These are phyloP conservation scores for Aeoliscus strigatus DNA, from an alignment of 2,797 vertebrate species.

Conservation along the genomic window DNA sequence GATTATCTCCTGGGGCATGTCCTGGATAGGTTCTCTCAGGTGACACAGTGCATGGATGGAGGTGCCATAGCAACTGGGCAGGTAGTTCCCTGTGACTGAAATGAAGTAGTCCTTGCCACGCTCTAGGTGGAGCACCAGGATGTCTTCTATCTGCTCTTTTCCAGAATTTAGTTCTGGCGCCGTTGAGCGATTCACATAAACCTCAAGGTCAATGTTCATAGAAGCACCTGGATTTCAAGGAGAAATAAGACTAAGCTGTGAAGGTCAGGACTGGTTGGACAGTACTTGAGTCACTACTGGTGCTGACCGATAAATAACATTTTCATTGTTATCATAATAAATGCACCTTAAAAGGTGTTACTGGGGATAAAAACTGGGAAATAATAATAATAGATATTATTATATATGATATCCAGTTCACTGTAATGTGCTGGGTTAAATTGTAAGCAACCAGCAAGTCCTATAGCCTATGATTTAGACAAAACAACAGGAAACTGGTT, in stretches of 20 bases:
- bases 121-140: slow-evolving; percentile 89
- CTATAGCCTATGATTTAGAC: no score
- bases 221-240: slow-evolving; percentile 73
- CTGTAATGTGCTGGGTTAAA: no score
- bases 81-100: slow-evolving; percentile 88
- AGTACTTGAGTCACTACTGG: background rate
- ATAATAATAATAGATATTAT: no score
- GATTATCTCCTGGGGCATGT: slow-evolving; percentile 79
- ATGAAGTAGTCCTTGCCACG: slow-evolving; percentile 97
- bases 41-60: slow-evolving; percentile 82
- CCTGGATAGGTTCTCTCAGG: slow-evolving; percentile 87
- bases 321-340: no score
- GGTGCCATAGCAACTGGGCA: slow-evolving; percentile 92
- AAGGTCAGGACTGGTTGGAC: background rate
- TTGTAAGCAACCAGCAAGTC: no score
- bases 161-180: slow-evolving; percentile 87
- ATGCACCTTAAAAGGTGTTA: no score
- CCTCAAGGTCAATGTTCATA: slow-evolving; percentile 84
- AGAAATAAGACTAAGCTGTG: background rate
- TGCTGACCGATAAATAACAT: no score
- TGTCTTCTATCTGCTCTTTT: slow-evolving; percentile 88
- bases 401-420: no score
- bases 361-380: no score
- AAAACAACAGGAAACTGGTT: background rate
- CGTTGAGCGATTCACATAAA: slow-evolving; percentile 91